phyloP scores from a whole-genome alignment of 2,113 vertebrate genomes.

The Cyprinodon brontotheroides region DNA sequence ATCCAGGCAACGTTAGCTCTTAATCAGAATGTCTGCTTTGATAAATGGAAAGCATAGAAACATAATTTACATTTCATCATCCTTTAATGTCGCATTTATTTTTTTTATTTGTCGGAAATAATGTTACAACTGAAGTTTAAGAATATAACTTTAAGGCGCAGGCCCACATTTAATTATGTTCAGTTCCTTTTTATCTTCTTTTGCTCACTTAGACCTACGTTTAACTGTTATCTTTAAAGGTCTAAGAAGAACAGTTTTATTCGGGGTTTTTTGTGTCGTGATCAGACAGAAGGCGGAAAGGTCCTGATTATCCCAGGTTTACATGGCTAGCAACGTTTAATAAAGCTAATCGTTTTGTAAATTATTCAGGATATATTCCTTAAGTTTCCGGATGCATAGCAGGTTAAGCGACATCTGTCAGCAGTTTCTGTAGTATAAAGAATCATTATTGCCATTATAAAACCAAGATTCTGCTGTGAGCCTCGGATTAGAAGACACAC shows the following conservation, averaged over 20 bases:
- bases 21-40: too few species aligned
- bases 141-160: conserved; percentile 46
- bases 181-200: conserved; percentile 22
- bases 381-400: background rate
- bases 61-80: background rate
- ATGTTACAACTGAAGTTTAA: conserved; percentile 6
- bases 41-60: background rate
- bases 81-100: background rate
- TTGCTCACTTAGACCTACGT: background rate
- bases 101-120: background rate
- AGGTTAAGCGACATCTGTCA: background rate
- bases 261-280: background rate
- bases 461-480: too few species aligned
- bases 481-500: too few species aligned
- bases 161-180: conserved; percentile 50
- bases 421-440: background rate
- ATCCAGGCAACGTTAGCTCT: background rate
- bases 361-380: background rate
- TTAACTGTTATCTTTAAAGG: background rate
- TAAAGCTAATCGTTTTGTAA: background rate
- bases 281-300: background rate
- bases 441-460: too few species aligned
- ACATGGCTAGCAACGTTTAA: background rate
- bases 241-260: background rate
- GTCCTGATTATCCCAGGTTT: background rate